A percentile compares a stretch with the other conserved stretches of the same genome.
phyloP scores from a whole-genome alignment of 2,888 invertebrate species.

The Agrilus cyanescens region DNA sequence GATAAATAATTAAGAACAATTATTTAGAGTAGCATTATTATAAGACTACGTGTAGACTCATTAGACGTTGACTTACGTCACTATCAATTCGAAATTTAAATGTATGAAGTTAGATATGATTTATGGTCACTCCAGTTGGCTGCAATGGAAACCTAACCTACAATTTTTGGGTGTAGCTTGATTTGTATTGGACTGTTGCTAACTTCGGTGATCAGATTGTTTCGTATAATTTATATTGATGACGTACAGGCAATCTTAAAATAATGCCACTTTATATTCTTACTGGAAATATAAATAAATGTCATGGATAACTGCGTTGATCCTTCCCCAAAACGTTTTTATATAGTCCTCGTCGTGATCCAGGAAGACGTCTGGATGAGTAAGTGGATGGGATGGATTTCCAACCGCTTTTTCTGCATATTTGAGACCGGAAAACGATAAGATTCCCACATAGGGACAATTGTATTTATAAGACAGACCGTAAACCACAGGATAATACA shows the following conservation, averaged over 20 bases:
- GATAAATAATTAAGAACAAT: too few relatives aligned
- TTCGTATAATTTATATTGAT: conserved; percentile 23
- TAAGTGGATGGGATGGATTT: conserved; percentile 20
- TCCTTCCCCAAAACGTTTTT: conserved; percentile 28
- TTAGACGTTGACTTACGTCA: too few relatives aligned
- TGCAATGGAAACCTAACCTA: too few relatives aligned
- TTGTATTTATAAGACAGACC: conserved; percentile 19
- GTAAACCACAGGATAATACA: conserved; percentile 13
- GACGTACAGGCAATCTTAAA: too few relatives aligned
- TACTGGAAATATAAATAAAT: too few relatives aligned
- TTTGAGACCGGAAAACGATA: conserved; percentile 22
- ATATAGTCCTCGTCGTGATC: conserved; percentile 29
- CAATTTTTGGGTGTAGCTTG: too few relatives aligned
- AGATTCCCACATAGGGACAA: conserved; percentile 15
- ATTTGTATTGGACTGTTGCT: conserved; percentile 14
- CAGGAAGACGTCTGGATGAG: conserved; percentile 24
- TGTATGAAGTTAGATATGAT: too few relatives aligned
- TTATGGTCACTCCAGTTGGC: too few relatives aligned
- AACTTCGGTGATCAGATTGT: conserved; percentile 18
- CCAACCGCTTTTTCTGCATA: conserved; percentile 21
- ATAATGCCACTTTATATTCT: conserved; percentile 7
- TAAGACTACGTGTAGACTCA: too few relatives aligned
- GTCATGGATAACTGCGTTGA: conserved; percentile 18
- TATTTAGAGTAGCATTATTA: too few relatives aligned
- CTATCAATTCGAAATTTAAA: too few relatives aligned